A percentile compares a stretch with the other conserved stretches of the same genome.
Conservation (phyloP, 2,113 vertebrate genomes). For the Origma solitaria region DNA sequence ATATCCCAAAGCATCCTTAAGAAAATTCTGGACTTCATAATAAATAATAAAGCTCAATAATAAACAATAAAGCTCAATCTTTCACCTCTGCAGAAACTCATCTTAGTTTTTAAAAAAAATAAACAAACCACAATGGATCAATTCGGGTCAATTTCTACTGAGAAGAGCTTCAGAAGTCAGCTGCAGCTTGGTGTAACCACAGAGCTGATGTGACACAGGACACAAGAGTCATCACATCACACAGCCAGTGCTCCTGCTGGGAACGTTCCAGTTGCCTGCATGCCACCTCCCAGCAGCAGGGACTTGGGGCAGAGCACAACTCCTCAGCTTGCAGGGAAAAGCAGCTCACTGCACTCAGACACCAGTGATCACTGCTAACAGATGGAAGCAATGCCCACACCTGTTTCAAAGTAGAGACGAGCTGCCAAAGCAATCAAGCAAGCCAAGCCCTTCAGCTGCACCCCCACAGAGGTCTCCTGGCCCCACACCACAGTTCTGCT, state of each 20-base stretch:
- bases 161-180: background rate
- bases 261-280: background rate
- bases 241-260: fast-evolving
- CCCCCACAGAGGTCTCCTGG: background rate
- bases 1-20: background rate
- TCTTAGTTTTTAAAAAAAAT: background rate
- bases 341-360: background rate
- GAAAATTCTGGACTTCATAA: background rate
- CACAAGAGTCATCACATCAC: background rate
- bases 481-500: background rate
- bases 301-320: background rate
- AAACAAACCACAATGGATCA: background rate
- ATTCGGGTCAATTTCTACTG: background rate
- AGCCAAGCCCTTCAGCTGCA: background rate
- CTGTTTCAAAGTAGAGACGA: background rate
- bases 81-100: background rate
- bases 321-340: background rate
- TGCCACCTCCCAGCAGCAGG: background rate
- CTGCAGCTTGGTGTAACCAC: background rate
- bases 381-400: background rate
- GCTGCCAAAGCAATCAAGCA: background rate
- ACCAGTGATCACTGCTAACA: background rate
- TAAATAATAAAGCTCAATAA: background rate
- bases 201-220: background rate
- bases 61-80: background rate